Percentiles rank a stretch among this genome's conserved stretches.
These are phyloP conservation scores for Deilephila porcellus DNA, from an alignment of 2,888 invertebrate species.

Conservation along the genomic window DNA sequence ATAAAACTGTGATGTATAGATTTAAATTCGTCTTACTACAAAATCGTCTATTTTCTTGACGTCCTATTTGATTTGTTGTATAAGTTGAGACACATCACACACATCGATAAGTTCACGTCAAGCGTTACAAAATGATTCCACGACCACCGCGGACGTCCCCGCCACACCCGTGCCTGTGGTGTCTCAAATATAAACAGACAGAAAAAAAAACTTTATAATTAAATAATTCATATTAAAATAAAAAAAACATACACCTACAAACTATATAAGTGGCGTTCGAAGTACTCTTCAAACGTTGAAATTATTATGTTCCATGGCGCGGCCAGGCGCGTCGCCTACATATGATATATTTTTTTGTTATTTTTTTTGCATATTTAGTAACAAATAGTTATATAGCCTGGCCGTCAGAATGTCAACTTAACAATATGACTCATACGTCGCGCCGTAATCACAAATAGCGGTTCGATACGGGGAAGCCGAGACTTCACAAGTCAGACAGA, in stretches of 20 bases:
- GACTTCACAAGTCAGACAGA: background rate
- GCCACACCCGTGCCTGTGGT: slow-evolving; percentile 62
- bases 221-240: slow-evolving; percentile 74
- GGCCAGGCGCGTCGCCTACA: slow-evolving; percentile 27
- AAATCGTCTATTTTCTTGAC: too few relatives aligned
- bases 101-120: background rate
- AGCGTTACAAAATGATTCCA: slow-evolving; percentile 25
- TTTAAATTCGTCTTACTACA: background rate
- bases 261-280: slow-evolving; percentile 71
- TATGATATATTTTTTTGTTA: slow-evolving; percentile 24
- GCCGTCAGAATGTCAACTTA: slow-evolving; percentile 1
- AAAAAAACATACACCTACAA: slow-evolving; percentile 77
- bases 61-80: too few relatives aligned
- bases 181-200: slow-evolving; percentile 68
- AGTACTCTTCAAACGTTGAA: slow-evolving; percentile 35
- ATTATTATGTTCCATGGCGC: slow-evolving; percentile 22
- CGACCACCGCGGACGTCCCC: slow-evolving; percentile 33
- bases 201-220: slow-evolving; percentile 64
- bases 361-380: slow-evolving; percentile 17
- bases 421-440: slow-evolving; percentile 31
- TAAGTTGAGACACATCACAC: background rate
- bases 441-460: slow-evolving; percentile 29
- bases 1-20: background rate
- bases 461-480: slow-evolving; percentile 25
- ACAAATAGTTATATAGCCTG: slow-evolving; percentile 14